These are phyloP conservation scores for Brienomyrus brachyistius DNA, from an alignment of 2,113 vertebrate species.

Conservation along the genomic window DNA sequence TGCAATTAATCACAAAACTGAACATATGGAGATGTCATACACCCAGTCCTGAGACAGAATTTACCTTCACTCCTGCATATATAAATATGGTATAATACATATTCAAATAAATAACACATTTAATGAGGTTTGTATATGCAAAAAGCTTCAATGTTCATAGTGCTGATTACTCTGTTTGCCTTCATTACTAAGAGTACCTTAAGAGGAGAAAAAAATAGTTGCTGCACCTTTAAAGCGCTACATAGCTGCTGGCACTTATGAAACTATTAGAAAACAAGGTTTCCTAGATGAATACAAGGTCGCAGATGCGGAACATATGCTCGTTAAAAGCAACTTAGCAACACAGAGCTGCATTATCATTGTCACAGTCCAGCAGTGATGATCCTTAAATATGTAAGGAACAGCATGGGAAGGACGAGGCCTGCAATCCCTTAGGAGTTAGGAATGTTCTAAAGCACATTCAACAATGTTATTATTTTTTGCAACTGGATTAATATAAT, in stretches of 20 bases:
- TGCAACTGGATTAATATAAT: constrained; percentile 4
- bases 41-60: constrained; percentile 22
- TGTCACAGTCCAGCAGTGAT: constrained; percentile 7
- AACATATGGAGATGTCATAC: constrained; percentile 1
- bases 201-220: neutral
- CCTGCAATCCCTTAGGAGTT: neutral
- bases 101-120: constrained; percentile 23
- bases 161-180: constrained; percentile 7
- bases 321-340: neutral
- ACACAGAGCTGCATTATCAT: neutral
- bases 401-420: constrained; percentile 9
- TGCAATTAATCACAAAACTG: constrained; percentile 12
- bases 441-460: constrained; percentile 8
- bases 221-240: constrained; percentile 1
- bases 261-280: neutral
- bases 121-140: constrained; percentile 7
- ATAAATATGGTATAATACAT: constrained; percentile 19
- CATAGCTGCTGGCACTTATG: neutral
- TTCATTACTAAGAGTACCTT: constrained; percentile 19
- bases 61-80: constrained; percentile 12
- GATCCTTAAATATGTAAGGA: neutral
- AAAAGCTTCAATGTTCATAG: neutral
- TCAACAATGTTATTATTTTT: constrained; percentile 4
- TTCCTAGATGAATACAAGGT: neutral
- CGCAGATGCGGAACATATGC: neutral